Evolutionary conservation across 1,140 invertebrate genomes (phyloP), one percentile per base, ranked within the genome.

Genomic region (Tetramorium parvispinum): DNA sequence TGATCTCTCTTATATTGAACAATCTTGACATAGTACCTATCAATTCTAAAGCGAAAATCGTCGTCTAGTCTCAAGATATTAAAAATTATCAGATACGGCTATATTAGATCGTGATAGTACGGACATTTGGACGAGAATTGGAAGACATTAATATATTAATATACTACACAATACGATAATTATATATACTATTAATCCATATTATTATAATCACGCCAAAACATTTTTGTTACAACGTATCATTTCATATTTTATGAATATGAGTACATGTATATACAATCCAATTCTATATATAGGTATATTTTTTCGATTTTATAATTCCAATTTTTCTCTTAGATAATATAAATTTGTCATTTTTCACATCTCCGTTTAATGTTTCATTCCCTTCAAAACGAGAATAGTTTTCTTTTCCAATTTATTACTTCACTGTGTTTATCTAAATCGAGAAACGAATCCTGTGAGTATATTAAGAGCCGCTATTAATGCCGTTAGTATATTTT

Each of bases 401-500:
- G 40, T 53, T 61, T 49, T 61, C 6, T 0, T 59, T n/a, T 40
- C 13, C n/a, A 3, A 57, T 53, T 73, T 40, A 24, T 24, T 24
- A 57, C 13, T 43, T 59, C 40, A 24, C 0, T 21, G 32, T 43
- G 16, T 61, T 61, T 0, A n/a, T n/a, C n/a, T n/a, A 77, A 59
- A 77, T 63, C 65, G 18, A 65, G 57, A 11, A 32, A 65, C 21
- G 13, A 46, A 63, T 1, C 5, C 57, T 32, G 40, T 16, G 10
- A 63, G 40, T 55, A 37, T 51, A 37, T 79, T 27, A 32, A 7
- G 32, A 79, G 11, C 18, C 76, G 59, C 27, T 68, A 68, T 21
- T 32, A 46, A 66, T 79, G 66, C 61, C 46, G 46, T 79, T 79
- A 79, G 46, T 53, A 68, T 68, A 79, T 79, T 79, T 79, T 79